phyloP scores from a whole-genome alignment of 1,140 invertebrate species.

The Forficula auricularia region DNA sequence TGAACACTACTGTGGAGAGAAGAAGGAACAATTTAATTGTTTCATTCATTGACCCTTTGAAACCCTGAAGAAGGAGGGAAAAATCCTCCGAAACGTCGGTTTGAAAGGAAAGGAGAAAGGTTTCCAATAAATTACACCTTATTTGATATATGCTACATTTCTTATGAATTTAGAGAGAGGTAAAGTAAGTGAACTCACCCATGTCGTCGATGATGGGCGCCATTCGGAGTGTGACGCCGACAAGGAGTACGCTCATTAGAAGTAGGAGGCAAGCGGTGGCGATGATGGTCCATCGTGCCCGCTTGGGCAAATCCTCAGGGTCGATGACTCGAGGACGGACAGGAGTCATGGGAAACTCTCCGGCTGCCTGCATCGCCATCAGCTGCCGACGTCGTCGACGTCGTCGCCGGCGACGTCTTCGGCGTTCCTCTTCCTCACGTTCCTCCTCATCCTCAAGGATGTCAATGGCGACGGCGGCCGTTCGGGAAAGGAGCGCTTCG shows the following conservation, averaged over 20 bases:
- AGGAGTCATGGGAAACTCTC: constrained; percentile 20
- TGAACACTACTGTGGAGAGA: too few relatives aligned
- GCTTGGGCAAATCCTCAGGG: constrained; percentile 57
- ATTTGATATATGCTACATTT: too few relatives aligned
- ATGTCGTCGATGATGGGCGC: constrained; percentile 82
- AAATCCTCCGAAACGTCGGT: too few relatives aligned
- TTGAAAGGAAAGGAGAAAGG: too few relatives aligned
- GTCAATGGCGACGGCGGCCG: too few relatives aligned
- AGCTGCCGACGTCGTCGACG: constrained; percentile 23
- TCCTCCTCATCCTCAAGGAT: background rate
- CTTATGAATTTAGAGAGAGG: too few relatives aligned
- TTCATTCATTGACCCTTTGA: too few relatives aligned
- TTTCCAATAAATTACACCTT: too few relatives aligned
- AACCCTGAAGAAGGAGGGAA: too few relatives aligned
- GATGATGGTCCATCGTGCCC: constrained; percentile 73
- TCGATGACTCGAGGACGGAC: constrained; percentile 29
- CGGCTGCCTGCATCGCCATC: constrained; percentile 16
- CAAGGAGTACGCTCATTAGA: constrained; percentile 66
- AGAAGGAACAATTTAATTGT: too few relatives aligned
- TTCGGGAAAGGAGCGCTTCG: too few relatives aligned
- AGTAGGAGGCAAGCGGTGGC: constrained; percentile 68
- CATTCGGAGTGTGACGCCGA: constrained; percentile 75
- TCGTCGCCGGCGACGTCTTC: constrained; percentile 24
- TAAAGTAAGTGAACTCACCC: constrained; percentile 49
- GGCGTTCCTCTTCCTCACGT: constrained; percentile 15